phyloP scores from a whole-genome alignment of 2,888 invertebrate genomes.

The Lithosia quadra region DNA sequence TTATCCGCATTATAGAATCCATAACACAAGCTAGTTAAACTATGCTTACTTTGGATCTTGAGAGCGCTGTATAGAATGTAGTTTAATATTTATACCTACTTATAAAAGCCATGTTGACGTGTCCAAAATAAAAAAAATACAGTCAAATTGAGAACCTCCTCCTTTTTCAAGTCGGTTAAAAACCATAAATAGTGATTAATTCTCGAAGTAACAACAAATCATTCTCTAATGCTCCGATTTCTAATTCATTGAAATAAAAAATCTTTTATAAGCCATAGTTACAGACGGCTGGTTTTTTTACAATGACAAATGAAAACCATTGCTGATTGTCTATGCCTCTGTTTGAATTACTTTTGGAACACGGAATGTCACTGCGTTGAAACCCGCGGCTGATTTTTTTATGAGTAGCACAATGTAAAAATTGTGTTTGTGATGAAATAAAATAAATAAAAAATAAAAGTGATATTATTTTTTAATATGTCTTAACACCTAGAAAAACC shows the following conservation, averaged over 20 bases:
- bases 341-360: constrained; percentile 26
- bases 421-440: no score
- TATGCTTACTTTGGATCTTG: no score
- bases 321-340: constrained; percentile 27
- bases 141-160: no score
- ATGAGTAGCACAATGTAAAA: no score
- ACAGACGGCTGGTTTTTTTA: constrained; percentile 23
- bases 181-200: constrained; percentile 14
- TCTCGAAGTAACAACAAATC: constrained; percentile 15
- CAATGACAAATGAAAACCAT: constrained; percentile 44
- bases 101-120: no score
- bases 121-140: no score
- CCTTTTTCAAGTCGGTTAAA: no score
- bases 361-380: constrained; percentile 24
- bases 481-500: neutral
- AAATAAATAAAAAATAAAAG: neutral
- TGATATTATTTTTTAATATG: neutral
- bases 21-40: no score
- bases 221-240: constrained; percentile 23
- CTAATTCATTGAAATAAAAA: constrained; percentile 24
- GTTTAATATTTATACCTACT: no score
- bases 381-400: constrained; percentile 13
- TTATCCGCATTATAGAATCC: no score
- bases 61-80: no score
- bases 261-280: constrained; percentile 20